phyloP scores from a whole-genome alignment of 1,140 invertebrate species.

The Sycophaga agraensis region DNA sequence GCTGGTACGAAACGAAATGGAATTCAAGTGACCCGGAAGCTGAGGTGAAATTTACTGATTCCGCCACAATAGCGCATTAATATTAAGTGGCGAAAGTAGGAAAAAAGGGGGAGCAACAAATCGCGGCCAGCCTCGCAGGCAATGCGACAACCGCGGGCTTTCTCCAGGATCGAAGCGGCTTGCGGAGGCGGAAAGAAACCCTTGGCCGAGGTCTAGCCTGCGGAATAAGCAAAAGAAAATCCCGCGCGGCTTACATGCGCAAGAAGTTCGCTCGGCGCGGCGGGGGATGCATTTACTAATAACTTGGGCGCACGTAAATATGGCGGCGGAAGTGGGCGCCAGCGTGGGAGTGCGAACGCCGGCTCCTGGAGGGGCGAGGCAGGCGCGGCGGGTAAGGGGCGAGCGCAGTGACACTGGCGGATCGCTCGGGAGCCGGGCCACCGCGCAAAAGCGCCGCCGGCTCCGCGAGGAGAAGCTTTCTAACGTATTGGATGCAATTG shows the following conservation, averaged over 20 bases:
- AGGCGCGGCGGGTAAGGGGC: too few species aligned
- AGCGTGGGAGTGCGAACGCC: neutral
- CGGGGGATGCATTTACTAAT: constrained; percentile 21
- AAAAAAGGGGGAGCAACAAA: too few species aligned
- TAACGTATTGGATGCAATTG: constrained; percentile 31
- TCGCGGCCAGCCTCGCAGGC: too few species aligned
- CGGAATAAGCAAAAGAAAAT: neutral
- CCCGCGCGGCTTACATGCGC: neutral
- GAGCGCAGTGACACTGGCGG: constrained; percentile 2
- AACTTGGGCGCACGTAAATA: constrained; percentile 4
- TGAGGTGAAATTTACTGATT: too few species aligned
- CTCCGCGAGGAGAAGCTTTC: constrained; percentile 16
- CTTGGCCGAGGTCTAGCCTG: neutral
- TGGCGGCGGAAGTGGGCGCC: neutral
- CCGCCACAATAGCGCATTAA: too few species aligned
- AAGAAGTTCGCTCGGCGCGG: neutral
- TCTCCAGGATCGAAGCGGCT: neutral
- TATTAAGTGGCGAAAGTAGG: too few species aligned
- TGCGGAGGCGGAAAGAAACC: constrained; percentile 3
- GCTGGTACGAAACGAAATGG: too few species aligned
- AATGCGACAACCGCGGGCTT: neutral
- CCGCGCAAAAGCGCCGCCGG: neutral
- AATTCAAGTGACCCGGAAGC: too few species aligned
- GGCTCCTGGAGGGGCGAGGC: too few species aligned
- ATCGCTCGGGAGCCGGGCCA: neutral